These are phyloP conservation scores for Nycticebus coucang DNA, from an alignment of 2,113 vertebrate genomes.

Conservation along the genomic window DNA sequence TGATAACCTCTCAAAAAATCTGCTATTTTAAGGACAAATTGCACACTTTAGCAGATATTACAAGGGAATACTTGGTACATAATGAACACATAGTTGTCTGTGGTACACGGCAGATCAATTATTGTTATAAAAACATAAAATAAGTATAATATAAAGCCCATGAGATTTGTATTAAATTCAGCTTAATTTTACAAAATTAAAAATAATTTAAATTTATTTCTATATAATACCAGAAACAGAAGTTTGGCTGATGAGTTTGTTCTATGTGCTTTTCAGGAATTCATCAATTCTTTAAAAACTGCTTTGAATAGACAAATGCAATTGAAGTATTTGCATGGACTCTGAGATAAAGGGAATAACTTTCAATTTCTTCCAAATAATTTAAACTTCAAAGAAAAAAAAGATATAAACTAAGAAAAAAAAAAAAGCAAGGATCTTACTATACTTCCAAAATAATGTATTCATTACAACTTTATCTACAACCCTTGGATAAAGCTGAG, in stretches of 20 bases:
- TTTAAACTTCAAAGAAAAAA: neutral
- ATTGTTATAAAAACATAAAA: neutral
- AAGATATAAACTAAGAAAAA: neutral
- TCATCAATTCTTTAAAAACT: neutral
- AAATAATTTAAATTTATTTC: neutral
- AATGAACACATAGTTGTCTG: neutral
- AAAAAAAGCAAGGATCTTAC: neutral
- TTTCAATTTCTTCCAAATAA: constrained; percentile 3
- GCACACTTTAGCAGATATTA: neutral
- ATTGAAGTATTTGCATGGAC: neutral
- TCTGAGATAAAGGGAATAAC: neutral
- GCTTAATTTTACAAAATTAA: constrained; percentile 27
- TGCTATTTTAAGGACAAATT: neutral
- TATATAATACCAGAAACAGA: neutral
- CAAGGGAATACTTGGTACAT: neutral
- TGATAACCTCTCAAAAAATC: constrained; percentile 5
- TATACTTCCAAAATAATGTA: neutral
- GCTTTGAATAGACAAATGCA: neutral
- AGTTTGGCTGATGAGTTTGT: neutral
- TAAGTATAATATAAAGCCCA: neutral
- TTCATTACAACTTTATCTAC: neutral
- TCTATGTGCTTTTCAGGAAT: neutral
- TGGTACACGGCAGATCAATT: neutral
- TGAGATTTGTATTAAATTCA: neutral
- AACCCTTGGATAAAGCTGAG: neutral